These are phyloP conservation scores for Sitobion miscanthi DNA, from an alignment of 1,140 invertebrate species.

Conservation along the genomic window DNA sequence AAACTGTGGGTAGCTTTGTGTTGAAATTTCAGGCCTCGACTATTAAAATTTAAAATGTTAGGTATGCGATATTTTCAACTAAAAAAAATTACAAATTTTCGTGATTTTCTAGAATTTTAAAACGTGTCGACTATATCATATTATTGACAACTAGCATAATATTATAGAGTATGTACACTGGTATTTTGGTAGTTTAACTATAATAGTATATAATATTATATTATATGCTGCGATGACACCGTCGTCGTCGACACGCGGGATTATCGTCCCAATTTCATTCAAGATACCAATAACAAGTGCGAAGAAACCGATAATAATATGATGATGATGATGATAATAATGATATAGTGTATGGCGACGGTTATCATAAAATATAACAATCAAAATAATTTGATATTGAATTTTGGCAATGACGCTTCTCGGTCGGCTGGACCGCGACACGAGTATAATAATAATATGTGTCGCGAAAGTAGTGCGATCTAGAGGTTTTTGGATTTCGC, in stretches of 20 bases:
- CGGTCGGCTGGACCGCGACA: background rate
- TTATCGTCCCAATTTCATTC: background rate
- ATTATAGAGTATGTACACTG: background rate
- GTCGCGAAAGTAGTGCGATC: background rate
- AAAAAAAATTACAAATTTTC: background rate
- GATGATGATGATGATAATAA: no score
- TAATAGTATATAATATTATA: background rate
- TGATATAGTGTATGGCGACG: background rate
- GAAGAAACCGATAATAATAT: background rate
- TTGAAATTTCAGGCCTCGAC: no score
- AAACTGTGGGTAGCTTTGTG: no score
- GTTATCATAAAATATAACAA: background rate
- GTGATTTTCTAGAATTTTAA: background rate
- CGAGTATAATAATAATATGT: background rate
- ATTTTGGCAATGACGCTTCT: background rate
- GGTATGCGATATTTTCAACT: no score
- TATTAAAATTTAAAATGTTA: no score
- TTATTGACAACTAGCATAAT: no score
- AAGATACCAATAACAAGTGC: background rate
- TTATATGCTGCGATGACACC: background rate
- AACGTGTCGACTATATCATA: background rate
- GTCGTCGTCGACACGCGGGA: background rate
- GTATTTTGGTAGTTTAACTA: background rate
- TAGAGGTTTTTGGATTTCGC: background rate
- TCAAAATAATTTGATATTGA: background rate